These are phyloP conservation scores for Vombatus ursinus DNA, from an alignment of 2,113 vertebrate species.

Conservation along the genomic window DNA sequence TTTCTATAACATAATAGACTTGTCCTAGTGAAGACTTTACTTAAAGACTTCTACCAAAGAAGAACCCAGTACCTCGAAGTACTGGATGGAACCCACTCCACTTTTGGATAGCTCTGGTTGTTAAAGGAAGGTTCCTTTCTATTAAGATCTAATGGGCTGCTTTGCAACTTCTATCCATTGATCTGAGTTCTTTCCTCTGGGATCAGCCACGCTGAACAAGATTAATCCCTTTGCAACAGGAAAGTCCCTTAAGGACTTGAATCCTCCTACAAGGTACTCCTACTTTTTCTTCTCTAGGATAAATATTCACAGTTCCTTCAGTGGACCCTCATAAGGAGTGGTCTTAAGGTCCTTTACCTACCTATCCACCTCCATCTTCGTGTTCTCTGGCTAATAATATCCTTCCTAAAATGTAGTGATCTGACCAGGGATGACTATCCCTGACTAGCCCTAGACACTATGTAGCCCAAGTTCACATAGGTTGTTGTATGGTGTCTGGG, in stretches of 20 bases:
- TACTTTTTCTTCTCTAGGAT: background rate
- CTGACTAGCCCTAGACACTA: background rate
- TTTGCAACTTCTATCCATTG: background rate
- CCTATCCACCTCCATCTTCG: background rate
- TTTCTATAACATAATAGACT: background rate
- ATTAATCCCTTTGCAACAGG: background rate
- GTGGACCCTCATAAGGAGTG: background rate
- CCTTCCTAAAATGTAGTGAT: background rate
- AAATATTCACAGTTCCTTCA: background rate
- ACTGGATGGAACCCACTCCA: background rate
- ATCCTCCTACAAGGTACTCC: background rate
- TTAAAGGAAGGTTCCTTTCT: background rate
- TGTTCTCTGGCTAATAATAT: background rate
- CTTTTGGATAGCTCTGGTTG: background rate
- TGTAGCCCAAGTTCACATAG: background rate
- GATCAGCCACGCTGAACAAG: background rate
- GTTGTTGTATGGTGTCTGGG: background rate
- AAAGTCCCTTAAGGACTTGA: background rate
- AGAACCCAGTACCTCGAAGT: background rate
- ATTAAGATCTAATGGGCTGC: background rate
- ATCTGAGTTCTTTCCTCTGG: background rate
- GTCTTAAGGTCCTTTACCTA: background rate
- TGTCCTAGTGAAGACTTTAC: background rate
- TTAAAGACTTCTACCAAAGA: background rate
- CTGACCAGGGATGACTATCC: background rate